A percentile compares a stretch with the other conserved stretches of the same genome.
These are phyloP conservation scores for Brenthis ino DNA, from an alignment of 2,888 invertebrate genomes.

Conservation along the genomic window DNA sequence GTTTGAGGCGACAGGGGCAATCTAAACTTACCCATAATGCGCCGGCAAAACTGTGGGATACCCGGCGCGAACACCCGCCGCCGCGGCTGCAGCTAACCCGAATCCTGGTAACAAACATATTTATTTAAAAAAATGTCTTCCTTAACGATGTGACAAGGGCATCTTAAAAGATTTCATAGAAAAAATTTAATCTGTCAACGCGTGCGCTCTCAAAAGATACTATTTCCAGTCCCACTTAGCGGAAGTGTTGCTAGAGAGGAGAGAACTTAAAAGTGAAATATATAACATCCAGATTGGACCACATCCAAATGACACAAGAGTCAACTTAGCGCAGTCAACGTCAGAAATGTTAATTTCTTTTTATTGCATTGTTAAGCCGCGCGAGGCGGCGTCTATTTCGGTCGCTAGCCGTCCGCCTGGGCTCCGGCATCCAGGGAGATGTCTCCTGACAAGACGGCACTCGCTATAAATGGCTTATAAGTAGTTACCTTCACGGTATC, in stretches of 20 bases:
- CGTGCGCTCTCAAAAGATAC: constrained; percentile 53
- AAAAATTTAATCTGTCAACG: constrained; percentile 64
- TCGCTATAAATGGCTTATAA: constrained; percentile 75
- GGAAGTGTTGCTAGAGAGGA: constrained; percentile 62
- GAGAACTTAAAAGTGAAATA: constrained; percentile 68
- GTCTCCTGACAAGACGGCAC: constrained; percentile 76
- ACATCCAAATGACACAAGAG: constrained; percentile 79
- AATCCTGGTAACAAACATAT: constrained; percentile 69
- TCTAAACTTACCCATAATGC: constrained; percentile 91
- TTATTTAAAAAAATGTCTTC: constrained; percentile 45
- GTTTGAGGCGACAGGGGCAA: constrained; percentile 39
- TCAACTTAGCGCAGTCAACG: constrained; percentile 77
- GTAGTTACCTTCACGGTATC: constrained; percentile 56
- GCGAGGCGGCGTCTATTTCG: constrained; percentile 73
- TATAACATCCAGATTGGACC: constrained; percentile 69
- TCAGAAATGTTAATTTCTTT: constrained; percentile 79
- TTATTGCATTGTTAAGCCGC: constrained; percentile 82
- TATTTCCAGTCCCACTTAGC: constrained; percentile 74
- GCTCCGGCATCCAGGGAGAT: constrained; percentile 71
- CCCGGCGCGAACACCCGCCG: constrained; percentile 89
- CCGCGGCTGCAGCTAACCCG: constrained; percentile 75
- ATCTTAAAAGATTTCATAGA: constrained; percentile 33
- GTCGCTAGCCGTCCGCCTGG: constrained; percentile 76
- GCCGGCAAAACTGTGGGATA: constrained; percentile 90
- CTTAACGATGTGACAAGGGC: constrained; percentile 29